Evolutionary conservation across 1,140 invertebrate genomes (phyloP), one percentile per base, ranked within the genome.

Genomic region (Mycetomoellerius zeteki): DNA sequence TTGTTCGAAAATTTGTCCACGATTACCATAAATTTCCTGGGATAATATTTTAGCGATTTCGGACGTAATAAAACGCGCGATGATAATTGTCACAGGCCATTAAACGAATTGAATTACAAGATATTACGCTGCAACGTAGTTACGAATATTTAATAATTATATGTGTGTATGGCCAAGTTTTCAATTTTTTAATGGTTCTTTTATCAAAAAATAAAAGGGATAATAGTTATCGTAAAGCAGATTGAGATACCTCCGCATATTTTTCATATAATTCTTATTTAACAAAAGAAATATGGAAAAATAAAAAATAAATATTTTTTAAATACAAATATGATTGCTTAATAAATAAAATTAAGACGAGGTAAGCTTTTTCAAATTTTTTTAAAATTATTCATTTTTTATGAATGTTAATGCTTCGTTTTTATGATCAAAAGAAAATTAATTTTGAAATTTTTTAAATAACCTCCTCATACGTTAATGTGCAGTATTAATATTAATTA

Each of bases 391-490:
- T 43, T 43, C 4, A 3, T 6, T 30, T 37, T 43, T 27, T 60
- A 2, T 12, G 19, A 43, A 43, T 16, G 21, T 78, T n/a, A 24
- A 78, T 65, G 14, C 7, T 50, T 50, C 19, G 12, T 7, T 24
- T 30, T n/a, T 1, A 16, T 8, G 12, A 65, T 80, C 12, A 10
- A 64, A 10, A 52, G 14, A 30, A 33, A 80, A 80, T 33, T 19
- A 52, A 50, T 52, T 80, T n/a, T 27, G 7, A 1, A 14, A n/a
- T 78, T 33, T 52, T 67, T 52, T 14, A 80, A 69, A 80, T 67
- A 80, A 80, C 0, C 12, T 19, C 12, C 14, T 7, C 33, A 7
- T 43, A 37, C 21, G n/a, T 14, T 24, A 69, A 47, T 69, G 14
- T 43, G n/a, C 10, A 69, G 12, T 24, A 69, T 62, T 16, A 19